A percentile compares a stretch with the other conserved stretches of the same genome.
These are phyloP conservation scores for Gortyna flavago DNA, from an alignment of 2,888 invertebrate genomes.

Conservation along the genomic window DNA sequence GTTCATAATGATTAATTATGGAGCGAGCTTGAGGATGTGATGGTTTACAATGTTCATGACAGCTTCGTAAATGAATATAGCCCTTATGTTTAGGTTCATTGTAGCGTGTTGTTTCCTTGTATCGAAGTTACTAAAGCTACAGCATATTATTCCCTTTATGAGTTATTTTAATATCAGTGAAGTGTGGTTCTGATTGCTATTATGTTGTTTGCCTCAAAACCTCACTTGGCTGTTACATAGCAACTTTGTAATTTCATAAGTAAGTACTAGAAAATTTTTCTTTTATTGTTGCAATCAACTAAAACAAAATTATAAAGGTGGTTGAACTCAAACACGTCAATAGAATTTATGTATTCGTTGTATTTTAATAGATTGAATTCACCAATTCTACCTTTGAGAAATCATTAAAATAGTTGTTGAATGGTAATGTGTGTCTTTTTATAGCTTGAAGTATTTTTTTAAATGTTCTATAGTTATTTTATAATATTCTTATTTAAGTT, in stretches of 20 bases:
- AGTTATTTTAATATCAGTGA: background rate
- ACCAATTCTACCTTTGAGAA: background rate
- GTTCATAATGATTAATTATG: constrained; percentile 2
- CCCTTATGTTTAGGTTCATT: constrained; percentile 14
- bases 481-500: constrained; percentile 2
- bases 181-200: constrained; percentile 1
- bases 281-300: constrained; percentile 9
- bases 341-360: background rate
- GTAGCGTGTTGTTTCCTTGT: background rate
- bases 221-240: background rate
- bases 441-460: background rate
- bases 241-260: background rate
- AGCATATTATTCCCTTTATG: background rate
- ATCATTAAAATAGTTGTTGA: background rate
- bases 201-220: background rate
- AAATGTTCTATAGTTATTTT: background rate
- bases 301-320: background rate
- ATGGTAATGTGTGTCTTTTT: background rate
- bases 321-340: background rate
- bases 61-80: background rate
- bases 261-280: background rate
- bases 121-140: background rate
- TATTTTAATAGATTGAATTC: background rate
- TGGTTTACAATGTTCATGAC: constrained; percentile 5
- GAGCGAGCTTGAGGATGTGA: constrained; percentile 21